These are phyloP conservation scores for Malacosoma neustria DNA, from an alignment of 2,888 invertebrate genomes.

Conservation along the genomic window DNA sequence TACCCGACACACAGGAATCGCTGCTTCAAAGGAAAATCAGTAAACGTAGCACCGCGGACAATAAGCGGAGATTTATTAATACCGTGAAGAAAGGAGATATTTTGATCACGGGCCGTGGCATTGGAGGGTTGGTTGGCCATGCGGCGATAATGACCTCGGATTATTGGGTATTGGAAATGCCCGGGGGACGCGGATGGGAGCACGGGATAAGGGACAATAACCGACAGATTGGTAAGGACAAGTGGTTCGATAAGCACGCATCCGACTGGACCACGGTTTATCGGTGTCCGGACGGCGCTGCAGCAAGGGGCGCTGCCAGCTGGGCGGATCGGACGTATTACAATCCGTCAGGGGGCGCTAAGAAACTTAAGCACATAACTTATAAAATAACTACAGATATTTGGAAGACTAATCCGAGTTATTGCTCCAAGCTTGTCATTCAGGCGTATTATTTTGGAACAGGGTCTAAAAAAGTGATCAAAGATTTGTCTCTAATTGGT, in stretches of 20 bases:
- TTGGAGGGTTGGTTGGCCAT: conserved; percentile 35
- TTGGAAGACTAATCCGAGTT: conserved; percentile 32
- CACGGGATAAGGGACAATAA: conserved; percentile 35
- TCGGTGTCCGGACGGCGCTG: conserved; percentile 26
- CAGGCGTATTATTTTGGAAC: conserved; percentile 42
- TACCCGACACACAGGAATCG: conserved; percentile 40
- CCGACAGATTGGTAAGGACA: conserved; percentile 30
- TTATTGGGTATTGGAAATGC: conserved; percentile 42
- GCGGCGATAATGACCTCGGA: conserved; percentile 43
- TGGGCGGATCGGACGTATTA: conserved; percentile 42
- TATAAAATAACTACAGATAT: conserved; percentile 30
- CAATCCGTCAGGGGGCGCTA: conserved; percentile 26
- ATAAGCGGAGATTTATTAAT: conserved; percentile 36
- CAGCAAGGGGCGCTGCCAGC: conserved; percentile 26
- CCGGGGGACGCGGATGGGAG: conserved; percentile 29
- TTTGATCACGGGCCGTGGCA: conserved; percentile 27
- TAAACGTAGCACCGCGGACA: conserved; percentile 34
- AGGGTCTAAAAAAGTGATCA: conserved; percentile 29
- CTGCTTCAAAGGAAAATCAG: conserved; percentile 36
- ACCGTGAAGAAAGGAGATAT: conserved; percentile 39
- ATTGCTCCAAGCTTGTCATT: conserved; percentile 43
- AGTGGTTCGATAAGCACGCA: conserved; percentile 36
- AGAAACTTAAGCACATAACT: conserved; percentile 33
- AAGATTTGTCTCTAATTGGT: conserved; percentile 18
- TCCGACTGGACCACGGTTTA: conserved; percentile 41